phyloP scores from a whole-genome alignment of 2,888 invertebrate species.

The Actias luna region DNA sequence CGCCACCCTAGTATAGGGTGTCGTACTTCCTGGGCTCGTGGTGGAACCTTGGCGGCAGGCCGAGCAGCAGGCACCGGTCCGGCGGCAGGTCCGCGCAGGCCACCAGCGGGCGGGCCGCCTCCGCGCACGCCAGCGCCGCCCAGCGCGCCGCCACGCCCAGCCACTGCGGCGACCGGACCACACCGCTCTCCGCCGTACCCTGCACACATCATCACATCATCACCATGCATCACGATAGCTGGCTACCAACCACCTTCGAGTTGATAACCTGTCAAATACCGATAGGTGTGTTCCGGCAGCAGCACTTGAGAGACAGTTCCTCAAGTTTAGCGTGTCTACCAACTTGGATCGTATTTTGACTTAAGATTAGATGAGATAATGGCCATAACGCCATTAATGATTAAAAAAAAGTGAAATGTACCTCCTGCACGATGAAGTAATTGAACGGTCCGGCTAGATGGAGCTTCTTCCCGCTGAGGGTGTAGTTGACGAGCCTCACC shows the following conservation, averaged over 20 bases:
- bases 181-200: conserved; percentile 52
- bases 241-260: too few relatives aligned
- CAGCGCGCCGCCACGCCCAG: conserved; percentile 70
- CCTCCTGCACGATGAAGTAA: conserved; percentile 92
- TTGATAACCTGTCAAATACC: too few relatives aligned
- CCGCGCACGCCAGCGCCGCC: conserved; percentile 37
- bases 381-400: too few relatives aligned
- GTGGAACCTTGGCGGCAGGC: conserved; percentile 57
- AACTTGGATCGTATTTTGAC: too few relatives aligned
- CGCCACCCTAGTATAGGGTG: neutral
- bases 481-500: conserved; percentile 88
- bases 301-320: too few relatives aligned
- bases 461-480: conserved; percentile 90
- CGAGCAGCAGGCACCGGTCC: conserved; percentile 51
- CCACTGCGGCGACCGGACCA: conserved; percentile 61
- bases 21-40: conserved; percentile 67
- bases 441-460: conserved; percentile 94
- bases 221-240: too few relatives aligned
- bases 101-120: conserved; percentile 45
- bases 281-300: too few relatives aligned
- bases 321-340: too few relatives aligned
- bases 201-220: conserved; percentile 23
- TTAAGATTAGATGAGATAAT: too few relatives aligned
- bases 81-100: conserved; percentile 37
- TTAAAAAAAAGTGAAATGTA: conserved; percentile 55